phyloP scores from a whole-genome alignment of 2,113 vertebrate genomes.

The Hemiscyllium ocellatum region DNA sequence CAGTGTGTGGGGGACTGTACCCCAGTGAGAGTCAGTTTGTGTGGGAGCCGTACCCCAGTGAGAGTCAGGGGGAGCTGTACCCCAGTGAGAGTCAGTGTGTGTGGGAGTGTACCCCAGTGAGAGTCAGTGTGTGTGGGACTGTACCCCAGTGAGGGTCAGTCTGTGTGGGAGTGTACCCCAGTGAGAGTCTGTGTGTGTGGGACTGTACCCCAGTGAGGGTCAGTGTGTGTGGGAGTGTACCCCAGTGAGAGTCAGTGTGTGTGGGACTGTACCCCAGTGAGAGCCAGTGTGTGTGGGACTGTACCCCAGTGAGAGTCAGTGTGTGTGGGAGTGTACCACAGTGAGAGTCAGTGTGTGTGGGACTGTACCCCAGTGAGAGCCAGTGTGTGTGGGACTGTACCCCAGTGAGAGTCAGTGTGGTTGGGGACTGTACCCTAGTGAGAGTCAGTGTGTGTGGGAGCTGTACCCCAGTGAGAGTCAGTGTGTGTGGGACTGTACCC shows the following conservation, averaged over 20 bases:
- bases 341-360: no score
- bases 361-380: not conserved
- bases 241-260: not conserved
- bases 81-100: not conserved
- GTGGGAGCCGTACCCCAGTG: no score
- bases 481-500: no score
- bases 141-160: not conserved
- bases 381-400: not conserved
- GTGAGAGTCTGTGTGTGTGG: not conserved
- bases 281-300: not conserved
- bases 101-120: not conserved
- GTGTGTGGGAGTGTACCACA: no score
- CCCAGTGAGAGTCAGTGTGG: not conserved
- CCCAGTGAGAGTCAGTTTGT: not conserved
- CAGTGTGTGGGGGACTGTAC: no score
- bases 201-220: not conserved
- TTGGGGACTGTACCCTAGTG: no score
- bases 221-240: not conserved
- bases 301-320: not conserved
- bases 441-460: not conserved
- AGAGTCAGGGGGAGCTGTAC: no score
- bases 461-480: not conserved
- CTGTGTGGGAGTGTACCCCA: not conserved
- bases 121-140: not conserved
- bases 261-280: not conserved